Conservation (phyloP, 2,888 invertebrate species). For the Sphaeridia pumilis region DNA sequence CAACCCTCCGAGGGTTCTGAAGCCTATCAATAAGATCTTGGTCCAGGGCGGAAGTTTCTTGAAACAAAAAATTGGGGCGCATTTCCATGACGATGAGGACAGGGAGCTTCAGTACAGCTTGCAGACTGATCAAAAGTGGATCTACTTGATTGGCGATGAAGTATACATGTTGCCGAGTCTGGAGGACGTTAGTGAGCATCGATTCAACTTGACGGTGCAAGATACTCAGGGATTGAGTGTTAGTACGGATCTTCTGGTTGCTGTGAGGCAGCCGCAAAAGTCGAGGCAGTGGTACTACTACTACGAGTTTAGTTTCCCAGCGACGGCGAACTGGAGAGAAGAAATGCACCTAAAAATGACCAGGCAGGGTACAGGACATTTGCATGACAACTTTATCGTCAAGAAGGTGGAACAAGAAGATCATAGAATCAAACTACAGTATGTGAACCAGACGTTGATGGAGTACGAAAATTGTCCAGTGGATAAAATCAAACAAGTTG, state of each 20-base stretch:
- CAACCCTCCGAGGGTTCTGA: slow-evolving; percentile 5
- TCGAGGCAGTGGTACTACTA: slow-evolving; percentile 22
- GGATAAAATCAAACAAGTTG: background rate
- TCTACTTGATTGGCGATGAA: slow-evolving; percentile 5
- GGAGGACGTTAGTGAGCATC: slow-evolving; percentile 22
- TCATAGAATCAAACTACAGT: slow-evolving; percentile 13
- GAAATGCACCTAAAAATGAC: slow-evolving; percentile 7
- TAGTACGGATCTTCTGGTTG: slow-evolving; percentile 3
- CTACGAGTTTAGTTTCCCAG: slow-evolving; percentile 19
- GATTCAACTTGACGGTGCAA: slow-evolving; percentile 16
- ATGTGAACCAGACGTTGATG: slow-evolving; percentile 23
- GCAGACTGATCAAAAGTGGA: slow-evolving; percentile 1
- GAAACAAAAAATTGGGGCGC: slow-evolving; percentile 2
- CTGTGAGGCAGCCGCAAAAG: slow-evolving; percentile 6
- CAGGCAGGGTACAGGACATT: background rate
- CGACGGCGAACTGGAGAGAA: slow-evolving; percentile 9
- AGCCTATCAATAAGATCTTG: slow-evolving; percentile 11
- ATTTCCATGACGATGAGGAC: slow-evolving; percentile 11
- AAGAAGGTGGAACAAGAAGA: slow-evolving; percentile 9
- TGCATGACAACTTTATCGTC: slow-evolving; percentile 17
- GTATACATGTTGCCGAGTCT: slow-evolving; percentile 13
- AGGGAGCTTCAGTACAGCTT: background rate
- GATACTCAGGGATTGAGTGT: slow-evolving; percentile 9
- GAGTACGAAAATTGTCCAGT: slow-evolving; percentile 11
- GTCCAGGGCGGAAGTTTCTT: slow-evolving; percentile 10